Evolutionary conservation across 1,140 invertebrate species (phyloP).

Genomic region (Bacillus rossius): DNA sequence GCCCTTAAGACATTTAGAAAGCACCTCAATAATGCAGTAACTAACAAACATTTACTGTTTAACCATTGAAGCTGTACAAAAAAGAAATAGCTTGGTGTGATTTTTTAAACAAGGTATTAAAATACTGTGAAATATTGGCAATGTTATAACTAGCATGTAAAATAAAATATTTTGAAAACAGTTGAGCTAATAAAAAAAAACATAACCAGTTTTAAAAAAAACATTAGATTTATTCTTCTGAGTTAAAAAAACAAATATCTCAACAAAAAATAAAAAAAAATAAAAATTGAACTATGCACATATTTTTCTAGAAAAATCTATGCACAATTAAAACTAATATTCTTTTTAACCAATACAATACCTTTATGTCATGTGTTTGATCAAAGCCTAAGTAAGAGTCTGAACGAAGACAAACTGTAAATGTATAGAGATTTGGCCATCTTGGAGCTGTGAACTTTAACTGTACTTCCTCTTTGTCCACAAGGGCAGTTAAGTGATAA

Average conservation of each 20-base stretch:
- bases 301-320: not conserved
- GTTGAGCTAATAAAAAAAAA: too few species aligned
- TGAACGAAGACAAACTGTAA: slow-evolving; percentile 89
- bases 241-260: not conserved
- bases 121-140: too few species aligned
- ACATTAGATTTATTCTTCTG: not conserved
- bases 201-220: too few species aligned
- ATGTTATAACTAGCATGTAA: too few species aligned
- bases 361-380: slow-evolving; percentile 86
- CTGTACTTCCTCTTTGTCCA: slow-evolving; percentile 79
- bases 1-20: too few species aligned
- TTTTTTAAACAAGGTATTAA: too few species aligned
- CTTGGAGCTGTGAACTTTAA: slow-evolving; percentile 93
- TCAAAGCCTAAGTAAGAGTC: slow-evolving; percentile 95
- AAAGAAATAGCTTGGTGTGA: too few species aligned
- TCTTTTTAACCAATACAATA: too few species aligned
- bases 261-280: not conserved
- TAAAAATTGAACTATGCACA: not conserved
- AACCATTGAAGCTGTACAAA: too few species aligned
- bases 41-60: too few species aligned
- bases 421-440: slow-evolving; percentile 89
- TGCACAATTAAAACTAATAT: not conserved
- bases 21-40: too few species aligned
- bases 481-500: slow-evolving; percentile 81
- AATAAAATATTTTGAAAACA: too few species aligned